A percentile compares a stretch with the other conserved stretches of the same genome.
Evolutionary conservation across 1,140 invertebrate genomes (phyloP).

Genomic region (Drosophila pachea): DNA sequence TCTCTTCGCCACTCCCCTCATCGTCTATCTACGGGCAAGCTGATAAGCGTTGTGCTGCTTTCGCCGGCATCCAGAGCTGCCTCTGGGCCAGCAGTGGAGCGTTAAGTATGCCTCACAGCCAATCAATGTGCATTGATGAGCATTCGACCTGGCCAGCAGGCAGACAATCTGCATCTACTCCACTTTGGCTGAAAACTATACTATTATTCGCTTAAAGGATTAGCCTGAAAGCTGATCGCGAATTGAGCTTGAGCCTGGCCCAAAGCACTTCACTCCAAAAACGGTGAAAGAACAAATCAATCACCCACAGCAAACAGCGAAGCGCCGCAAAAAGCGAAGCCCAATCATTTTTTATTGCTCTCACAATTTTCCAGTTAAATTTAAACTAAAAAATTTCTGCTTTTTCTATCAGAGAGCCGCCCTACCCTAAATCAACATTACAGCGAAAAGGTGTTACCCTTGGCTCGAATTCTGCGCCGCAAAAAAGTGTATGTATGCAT

Average conservation of each 20-base stretch:
- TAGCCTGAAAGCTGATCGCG: conserved; percentile 1
- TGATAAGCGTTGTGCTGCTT: conserved; percentile 46
- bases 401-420: conserved; percentile 5
- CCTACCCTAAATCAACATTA: conserved; percentile 52
- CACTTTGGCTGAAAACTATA: background rate
- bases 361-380: conserved; percentile 21
- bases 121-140: background rate
- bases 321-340: background rate
- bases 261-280: conserved; percentile 1
- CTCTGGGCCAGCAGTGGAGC: background rate
- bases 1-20: background rate
- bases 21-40: conserved; percentile 24
- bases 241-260: background rate
- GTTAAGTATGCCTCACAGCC: background rate
- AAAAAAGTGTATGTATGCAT: too few species aligned
- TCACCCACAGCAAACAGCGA: conserved; percentile 46
- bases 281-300: conserved; percentile 46
- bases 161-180: background rate
- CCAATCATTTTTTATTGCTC: background rate
- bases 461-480: conserved; percentile 67
- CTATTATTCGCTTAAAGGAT: background rate
- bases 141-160: background rate
- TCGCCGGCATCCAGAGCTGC: conserved; percentile 28
- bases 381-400: background rate
- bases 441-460: conserved; percentile 71